Conservation (phyloP, 2,888 invertebrate genomes). For the Protonemura montana region DNA sequence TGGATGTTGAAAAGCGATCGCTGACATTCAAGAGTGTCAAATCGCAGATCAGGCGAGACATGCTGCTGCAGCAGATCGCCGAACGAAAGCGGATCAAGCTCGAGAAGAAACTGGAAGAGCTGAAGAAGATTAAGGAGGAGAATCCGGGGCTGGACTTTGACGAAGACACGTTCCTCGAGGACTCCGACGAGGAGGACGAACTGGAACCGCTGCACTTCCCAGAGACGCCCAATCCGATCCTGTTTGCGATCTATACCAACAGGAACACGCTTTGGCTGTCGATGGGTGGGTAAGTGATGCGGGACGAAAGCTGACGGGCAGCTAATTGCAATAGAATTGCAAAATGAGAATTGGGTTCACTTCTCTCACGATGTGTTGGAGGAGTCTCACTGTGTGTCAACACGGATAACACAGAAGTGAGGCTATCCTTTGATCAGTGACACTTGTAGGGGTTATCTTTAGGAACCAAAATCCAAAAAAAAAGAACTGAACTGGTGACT, state of each 20-base stretch:
- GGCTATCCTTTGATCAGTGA: no score
- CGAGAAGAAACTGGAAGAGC: conserved; percentile 64
- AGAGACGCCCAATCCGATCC: conserved; percentile 65
- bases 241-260: conserved; percentile 65
- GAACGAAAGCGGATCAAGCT: conserved; percentile 62
- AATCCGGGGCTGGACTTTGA: conserved; percentile 69
- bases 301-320: no score
- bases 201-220: conserved; percentile 65
- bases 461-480: no score
- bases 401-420: no score
- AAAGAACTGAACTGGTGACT: no score
- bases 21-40: conserved; percentile 68
- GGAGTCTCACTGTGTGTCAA: no score
- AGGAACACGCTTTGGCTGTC: conserved; percentile 67
- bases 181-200: conserved; percentile 66
- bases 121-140: conserved; percentile 65
- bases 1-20: conserved; percentile 55
- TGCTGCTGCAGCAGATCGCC: conserved; percentile 66
- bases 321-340: no score
- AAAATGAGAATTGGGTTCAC: no score
- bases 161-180: conserved; percentile 65
- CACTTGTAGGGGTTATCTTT: no score
- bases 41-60: conserved; percentile 66
- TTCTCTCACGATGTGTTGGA: no score
- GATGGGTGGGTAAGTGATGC: conserved; percentile 60